Evolutionary conservation across 2,888 invertebrate genomes (phyloP).

Genomic region (Anoncus sp.): DNA sequence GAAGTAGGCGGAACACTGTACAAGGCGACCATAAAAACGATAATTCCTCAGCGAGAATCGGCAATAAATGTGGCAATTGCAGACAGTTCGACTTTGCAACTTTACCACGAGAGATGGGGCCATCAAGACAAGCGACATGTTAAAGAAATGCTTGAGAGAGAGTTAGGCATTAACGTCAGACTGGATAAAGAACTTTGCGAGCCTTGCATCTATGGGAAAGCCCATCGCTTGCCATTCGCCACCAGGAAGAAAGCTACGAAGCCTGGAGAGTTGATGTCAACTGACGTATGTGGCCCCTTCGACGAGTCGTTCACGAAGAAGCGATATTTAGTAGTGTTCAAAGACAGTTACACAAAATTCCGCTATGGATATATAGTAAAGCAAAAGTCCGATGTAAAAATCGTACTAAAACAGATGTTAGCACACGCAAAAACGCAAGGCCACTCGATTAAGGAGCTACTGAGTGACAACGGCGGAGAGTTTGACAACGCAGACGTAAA

Average conservation of each 20-base stretch:
- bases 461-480: conserved; percentile 61
- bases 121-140: conserved; percentile 76
- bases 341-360: conserved; percentile 67
- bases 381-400: conserved; percentile 70
- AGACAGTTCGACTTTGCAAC: conserved; percentile 62
- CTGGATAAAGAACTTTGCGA: conserved; percentile 69
- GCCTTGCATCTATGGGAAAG: conserved; percentile 72
- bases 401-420: conserved; percentile 65
- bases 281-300: conserved; percentile 73
- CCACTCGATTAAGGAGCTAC: conserved; percentile 71
- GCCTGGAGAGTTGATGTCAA: conserved; percentile 70
- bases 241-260: conserved; percentile 62
- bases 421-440: conserved; percentile 64
- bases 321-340: conserved; percentile 63
- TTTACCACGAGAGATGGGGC: conserved; percentile 75
- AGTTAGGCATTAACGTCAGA: conserved; percentile 70
- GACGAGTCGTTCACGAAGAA: conserved; percentile 61
- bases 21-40: conserved; percentile 66
- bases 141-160: conserved; percentile 69
- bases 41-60: conserved; percentile 54
- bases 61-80: conserved; percentile 45
- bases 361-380: conserved; percentile 63
- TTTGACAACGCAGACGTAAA: conserved; percentile 3
- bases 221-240: conserved; percentile 71
- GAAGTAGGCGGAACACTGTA: conserved; percentile 63